Conservation (phyloP, 2,113 vertebrate species). For the Lipophrys pholis region DNA sequence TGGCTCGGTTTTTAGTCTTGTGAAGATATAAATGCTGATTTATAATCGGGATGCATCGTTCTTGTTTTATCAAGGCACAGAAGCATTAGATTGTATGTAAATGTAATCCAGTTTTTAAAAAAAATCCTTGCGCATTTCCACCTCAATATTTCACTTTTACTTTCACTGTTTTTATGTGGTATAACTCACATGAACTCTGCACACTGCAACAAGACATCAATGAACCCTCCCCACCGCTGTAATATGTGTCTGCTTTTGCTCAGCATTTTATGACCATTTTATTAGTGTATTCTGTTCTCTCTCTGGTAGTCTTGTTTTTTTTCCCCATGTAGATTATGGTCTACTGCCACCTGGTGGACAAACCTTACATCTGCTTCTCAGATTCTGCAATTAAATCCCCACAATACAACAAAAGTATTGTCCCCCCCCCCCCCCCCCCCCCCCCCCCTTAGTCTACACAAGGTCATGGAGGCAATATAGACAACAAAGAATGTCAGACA, state of each 20-base stretch:
- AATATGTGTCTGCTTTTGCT: slow-evolving; percentile 52
- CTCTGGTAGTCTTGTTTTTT: background rate
- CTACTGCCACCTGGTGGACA: slow-evolving; percentile 71
- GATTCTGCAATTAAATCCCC: background rate
- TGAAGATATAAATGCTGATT: too few relatives aligned
- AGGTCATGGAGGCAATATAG: too few relatives aligned
- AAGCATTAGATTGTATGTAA: too few relatives aligned
- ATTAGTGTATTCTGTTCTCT: slow-evolving; percentile 17
- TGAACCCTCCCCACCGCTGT: slow-evolving; percentile 26
- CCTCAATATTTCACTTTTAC: background rate
- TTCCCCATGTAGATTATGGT: background rate
- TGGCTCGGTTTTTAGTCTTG: background rate
- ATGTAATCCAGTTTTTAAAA: too few relatives aligned
- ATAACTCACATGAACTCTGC: background rate
- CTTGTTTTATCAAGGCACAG: background rate
- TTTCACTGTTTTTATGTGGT: background rate
- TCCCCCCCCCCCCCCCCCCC: too few relatives aligned
- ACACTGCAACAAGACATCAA: slow-evolving; percentile 61
- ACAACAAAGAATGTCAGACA: too few relatives aligned
- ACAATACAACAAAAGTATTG: too few relatives aligned
- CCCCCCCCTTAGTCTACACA: too few relatives aligned
- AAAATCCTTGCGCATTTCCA: background rate
- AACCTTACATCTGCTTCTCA: slow-evolving; percentile 15
- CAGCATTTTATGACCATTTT: slow-evolving; percentile 38
- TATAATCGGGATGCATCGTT: too few relatives aligned